A percentile compares a stretch with the other conserved stretches of the same genome.
Evolutionary conservation across 64 coral and sea anemone species (phyloP).

Genomic region (Pachyseris speciosa): DNA sequence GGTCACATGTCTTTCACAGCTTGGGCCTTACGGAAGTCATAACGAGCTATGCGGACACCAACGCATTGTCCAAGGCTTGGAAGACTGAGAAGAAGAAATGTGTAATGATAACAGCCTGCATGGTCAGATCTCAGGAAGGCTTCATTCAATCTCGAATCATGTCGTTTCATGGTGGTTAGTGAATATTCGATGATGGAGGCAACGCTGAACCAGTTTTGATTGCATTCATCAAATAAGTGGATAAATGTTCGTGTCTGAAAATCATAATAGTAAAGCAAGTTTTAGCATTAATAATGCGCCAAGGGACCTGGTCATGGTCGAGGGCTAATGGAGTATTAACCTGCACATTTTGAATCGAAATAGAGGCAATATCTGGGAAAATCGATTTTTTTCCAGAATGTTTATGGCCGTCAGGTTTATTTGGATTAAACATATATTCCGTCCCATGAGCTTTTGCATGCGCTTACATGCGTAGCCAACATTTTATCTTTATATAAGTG

Average conservation of each 20-base stretch:
- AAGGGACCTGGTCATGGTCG: too few species aligned
- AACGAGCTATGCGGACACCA: too few species aligned
- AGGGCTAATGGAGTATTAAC: too few species aligned
- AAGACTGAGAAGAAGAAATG: constrained; percentile 31
- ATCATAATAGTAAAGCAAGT: background rate
- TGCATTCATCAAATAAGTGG: too few species aligned
- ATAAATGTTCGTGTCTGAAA: background rate
- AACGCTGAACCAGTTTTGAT: background rate
- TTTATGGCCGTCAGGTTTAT: too few species aligned
- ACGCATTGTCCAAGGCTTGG: too few species aligned
- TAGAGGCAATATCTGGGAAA: background rate
- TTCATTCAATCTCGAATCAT: constrained; percentile 2
- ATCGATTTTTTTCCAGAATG: too few species aligned
- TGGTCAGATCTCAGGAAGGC: constrained; percentile 48
- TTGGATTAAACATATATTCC: too few species aligned
- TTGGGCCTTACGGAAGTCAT: background rate
- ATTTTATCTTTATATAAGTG: too few species aligned
- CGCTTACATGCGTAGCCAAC: too few species aligned
- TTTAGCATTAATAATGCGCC: too few species aligned
- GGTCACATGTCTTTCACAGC: constrained; percentile 59
- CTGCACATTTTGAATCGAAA: background rate
- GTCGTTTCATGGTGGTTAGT: background rate
- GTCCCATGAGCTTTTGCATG: too few species aligned
- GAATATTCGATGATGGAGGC: constrained; percentile 35
- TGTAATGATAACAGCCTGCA: constrained; percentile 35